Percentiles rank a stretch among this genome's conserved stretches.
phyloP scores from a whole-genome alignment of 2,113 vertebrate species.

The Hemiprocne comata region DNA sequence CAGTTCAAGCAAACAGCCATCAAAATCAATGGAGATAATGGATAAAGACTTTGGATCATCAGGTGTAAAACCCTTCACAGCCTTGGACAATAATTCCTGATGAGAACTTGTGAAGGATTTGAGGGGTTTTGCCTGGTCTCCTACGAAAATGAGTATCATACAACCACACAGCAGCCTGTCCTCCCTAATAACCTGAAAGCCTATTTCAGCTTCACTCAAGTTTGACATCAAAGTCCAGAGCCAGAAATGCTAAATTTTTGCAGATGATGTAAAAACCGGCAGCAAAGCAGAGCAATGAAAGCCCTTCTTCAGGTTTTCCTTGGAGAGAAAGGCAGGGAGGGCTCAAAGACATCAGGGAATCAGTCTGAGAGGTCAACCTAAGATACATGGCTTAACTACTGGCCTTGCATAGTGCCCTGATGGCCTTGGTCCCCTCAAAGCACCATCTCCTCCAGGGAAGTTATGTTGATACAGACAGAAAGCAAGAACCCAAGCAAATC shows the following conservation, averaged over 20 bases:
- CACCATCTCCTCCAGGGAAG: rapidly evolving
- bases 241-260: not conserved
- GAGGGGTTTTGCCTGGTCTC: not conserved
- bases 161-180: not conserved
- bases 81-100: not conserved
- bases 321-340: not conserved
- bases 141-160: not conserved
- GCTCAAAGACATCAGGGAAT: not conserved
- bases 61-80: not conserved
- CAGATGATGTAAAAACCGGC: not conserved
- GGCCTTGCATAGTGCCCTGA: not conserved
- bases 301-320: not conserved
- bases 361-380: not conserved
- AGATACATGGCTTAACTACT: rapidly evolving
- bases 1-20: not conserved
- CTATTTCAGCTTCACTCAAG: not conserved
- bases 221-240: not conserved
- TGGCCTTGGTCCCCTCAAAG: not conserved
- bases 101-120: not conserved
- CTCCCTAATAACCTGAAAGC: not conserved
- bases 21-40: not conserved
- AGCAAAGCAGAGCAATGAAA: not conserved
- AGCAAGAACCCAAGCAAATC: not conserved
- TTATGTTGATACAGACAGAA: rapidly evolving
- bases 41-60: not conserved